phyloP scores from a whole-genome alignment of 2,888 invertebrate species.

The Dorcus parallelipipedus region DNA sequence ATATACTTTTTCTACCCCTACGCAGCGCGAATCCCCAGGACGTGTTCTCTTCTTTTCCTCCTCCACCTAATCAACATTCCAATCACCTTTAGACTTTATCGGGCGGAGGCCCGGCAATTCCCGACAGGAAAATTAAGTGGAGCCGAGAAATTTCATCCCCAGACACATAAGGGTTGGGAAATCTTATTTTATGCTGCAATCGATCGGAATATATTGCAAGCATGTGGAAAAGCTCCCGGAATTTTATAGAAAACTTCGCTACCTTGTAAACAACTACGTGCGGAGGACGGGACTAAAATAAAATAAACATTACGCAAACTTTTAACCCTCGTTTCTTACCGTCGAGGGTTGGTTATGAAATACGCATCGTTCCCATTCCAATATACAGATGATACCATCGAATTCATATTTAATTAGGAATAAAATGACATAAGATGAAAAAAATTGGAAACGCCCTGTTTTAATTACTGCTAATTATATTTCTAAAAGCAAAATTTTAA shows the following conservation, averaged over 20 bases:
- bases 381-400: no score
- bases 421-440: no score
- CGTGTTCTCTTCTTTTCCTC: slow-evolving; percentile 29
- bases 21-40: slow-evolving; percentile 27
- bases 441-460: no score
- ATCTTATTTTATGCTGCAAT: slow-evolving; percentile 9
- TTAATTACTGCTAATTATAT: no score
- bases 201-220: slow-evolving; percentile 31
- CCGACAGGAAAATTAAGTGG: slow-evolving; percentile 49
- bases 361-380: no score
- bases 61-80: slow-evolving; percentile 49
- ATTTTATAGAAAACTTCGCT: slow-evolving; percentile 17
- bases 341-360: no score
- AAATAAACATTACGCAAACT: neutral
- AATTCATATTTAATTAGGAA: no score
- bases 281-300: slow-evolving; percentile 1
- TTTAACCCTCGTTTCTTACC: no score
- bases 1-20: slow-evolving; percentile 26
- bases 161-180: neutral
- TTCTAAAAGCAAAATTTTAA: no score
- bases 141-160: slow-evolving; percentile 40
- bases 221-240: slow-evolving; percentile 23
- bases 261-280: slow-evolving; percentile 8
- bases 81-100: slow-evolving; percentile 49
- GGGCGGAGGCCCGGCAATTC: slow-evolving; percentile 42